phyloP scores from a whole-genome alignment of 1,140 invertebrate species.

The Drosophila repletoides region DNA sequence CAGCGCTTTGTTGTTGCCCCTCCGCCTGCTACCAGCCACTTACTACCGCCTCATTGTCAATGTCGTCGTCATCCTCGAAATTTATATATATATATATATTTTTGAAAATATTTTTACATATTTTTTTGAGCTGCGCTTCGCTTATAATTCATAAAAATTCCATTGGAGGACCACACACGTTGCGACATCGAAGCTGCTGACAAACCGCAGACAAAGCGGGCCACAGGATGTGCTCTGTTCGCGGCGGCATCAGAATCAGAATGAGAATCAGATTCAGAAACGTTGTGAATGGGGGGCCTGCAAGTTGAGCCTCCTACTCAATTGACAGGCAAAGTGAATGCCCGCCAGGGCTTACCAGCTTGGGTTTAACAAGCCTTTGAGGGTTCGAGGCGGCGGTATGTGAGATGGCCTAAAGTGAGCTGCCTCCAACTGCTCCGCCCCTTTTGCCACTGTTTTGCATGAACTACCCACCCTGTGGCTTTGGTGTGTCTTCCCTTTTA shows the following conservation, averaged over 20 bases:
- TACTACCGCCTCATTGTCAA: slow-evolving; percentile 76
- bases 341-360: slow-evolving; percentile 32
- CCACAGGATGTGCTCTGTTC: slow-evolving; percentile 48
- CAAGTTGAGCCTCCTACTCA: slow-evolving; percentile 30
- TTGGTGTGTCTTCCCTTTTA: background rate
- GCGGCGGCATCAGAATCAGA: background rate
- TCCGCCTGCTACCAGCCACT: slow-evolving; percentile 61
- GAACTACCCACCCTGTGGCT: background rate
- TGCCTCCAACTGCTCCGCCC: background rate
- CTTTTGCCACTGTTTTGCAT: background rate
- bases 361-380: slow-evolving; percentile 16
- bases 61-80: slow-evolving; percentile 61
- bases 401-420: background rate
- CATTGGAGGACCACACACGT: slow-evolving; percentile 56
- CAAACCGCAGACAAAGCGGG: slow-evolving; percentile 69
- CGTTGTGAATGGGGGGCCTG: background rate
- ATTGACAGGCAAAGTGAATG: slow-evolving; percentile 44
- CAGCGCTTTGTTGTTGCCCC: slow-evolving; percentile 69
- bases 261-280: background rate
- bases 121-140: slow-evolving; percentile 51
- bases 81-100: slow-evolving; percentile 22
- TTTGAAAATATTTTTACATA: slow-evolving; percentile 70
- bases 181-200: slow-evolving; percentile 40
- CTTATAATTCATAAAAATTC: slow-evolving; percentile 78
- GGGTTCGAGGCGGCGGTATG: background rate